phyloP scores from a whole-genome alignment of 2,797 vertebrate species.

The Sparus aurata region DNA sequence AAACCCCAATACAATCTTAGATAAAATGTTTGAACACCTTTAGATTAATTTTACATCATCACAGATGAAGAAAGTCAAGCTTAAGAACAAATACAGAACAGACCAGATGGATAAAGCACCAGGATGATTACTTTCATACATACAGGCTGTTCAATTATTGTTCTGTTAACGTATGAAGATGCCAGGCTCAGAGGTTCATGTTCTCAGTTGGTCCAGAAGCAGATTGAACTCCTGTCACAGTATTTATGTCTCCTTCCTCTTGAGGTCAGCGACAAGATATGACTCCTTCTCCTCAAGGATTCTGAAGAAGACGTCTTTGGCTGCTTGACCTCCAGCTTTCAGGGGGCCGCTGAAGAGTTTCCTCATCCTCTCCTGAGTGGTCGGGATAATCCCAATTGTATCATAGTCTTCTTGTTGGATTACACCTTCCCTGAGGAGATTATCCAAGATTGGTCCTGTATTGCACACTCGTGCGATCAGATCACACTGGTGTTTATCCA shows the following conservation, averaged over 20 bases:
- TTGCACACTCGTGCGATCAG: conserved; percentile 36
- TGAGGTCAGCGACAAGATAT: conserved; percentile 48
- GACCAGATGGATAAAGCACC: not conserved
- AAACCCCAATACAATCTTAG: too few relatives aligned
- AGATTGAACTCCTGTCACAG: not conserved
- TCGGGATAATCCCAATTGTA: not conserved
- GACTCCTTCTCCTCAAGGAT: conserved; percentile 12
- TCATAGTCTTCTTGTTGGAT: conserved; percentile 35
- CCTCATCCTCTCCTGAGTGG: conserved; percentile 40
- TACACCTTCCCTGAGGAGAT: conserved; percentile 13
- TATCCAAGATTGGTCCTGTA: conserved; percentile 52
- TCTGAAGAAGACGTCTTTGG: conserved; percentile 56
- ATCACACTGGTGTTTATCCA: conserved; percentile 23
- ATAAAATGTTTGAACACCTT: too few relatives aligned
- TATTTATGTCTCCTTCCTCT: not conserved
- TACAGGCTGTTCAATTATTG: too few relatives aligned
- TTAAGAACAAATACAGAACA: not conserved
- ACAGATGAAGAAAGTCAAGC: not conserved
- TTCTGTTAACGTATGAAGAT: not conserved
- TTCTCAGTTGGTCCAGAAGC: too few relatives aligned
- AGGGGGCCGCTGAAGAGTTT: not conserved
- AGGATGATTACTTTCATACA: not conserved
- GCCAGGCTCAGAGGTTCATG: not conserved
- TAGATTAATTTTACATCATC: not conserved
- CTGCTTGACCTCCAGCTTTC: not conserved